Percentiles rank a stretch among this genome's conserved stretches.
These are phyloP conservation scores for Prorops nasuta DNA, from an alignment of 1,140 invertebrate species.

Conservation along the genomic window DNA sequence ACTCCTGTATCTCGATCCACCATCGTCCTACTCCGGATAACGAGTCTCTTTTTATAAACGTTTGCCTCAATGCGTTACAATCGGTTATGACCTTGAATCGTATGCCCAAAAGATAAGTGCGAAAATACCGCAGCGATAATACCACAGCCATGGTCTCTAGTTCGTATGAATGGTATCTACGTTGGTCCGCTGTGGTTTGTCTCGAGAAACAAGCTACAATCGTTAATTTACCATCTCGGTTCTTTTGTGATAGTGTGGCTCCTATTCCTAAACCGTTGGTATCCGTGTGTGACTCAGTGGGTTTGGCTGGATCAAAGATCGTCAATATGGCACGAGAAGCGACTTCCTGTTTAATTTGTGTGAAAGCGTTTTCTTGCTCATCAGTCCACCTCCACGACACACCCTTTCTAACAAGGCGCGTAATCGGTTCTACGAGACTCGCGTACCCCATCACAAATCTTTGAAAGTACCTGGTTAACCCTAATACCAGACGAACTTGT, in stretches of 20 bases:
- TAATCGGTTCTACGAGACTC: background rate
- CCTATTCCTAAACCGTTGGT: background rate
- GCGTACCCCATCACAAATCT: background rate
- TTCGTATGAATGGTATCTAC: slow-evolving; percentile 3
- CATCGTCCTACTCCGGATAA: background rate
- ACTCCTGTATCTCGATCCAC: slow-evolving; percentile 5
- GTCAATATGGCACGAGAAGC: background rate
- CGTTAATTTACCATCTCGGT: background rate
- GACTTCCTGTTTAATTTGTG: background rate
- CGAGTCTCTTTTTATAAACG: background rate
- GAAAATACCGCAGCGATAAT: background rate
- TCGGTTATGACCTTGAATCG: background rate
- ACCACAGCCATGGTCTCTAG: slow-evolving; percentile 4
- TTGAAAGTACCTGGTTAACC: slow-evolving; percentile 1
- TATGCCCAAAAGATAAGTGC: background rate
- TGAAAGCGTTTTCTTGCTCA: background rate
- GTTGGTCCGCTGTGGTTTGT: background rate
- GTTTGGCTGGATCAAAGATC: background rate
- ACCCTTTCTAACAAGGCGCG: background rate
- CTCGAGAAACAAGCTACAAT: background rate
- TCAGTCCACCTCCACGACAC: background rate
- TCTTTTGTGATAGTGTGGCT: background rate
- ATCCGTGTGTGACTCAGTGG: background rate
- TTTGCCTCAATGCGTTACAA: background rate
- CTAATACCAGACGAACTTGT: background rate